Evolutionary conservation across 2,888 invertebrate genomes (phyloP), one percentile per base, ranked within the genome.

Genomic region (Podabrus alpinus): DNA sequence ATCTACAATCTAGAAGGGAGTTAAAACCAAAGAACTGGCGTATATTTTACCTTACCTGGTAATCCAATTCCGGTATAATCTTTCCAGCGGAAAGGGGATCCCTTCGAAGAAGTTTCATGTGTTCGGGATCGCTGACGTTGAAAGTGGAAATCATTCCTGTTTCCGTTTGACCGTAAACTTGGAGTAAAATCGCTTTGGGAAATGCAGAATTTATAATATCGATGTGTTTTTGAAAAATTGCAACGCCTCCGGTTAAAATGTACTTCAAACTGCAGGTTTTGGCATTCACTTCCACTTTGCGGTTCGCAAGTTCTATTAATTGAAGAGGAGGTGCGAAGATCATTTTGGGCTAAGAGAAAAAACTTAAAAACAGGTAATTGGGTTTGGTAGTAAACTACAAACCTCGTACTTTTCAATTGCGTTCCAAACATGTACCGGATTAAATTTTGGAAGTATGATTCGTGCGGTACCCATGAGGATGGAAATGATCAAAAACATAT

Each of bases 1-100:
- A 72, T 90, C 84, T 11, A 89, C 83, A 59, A 90, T 79, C 90
- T 90, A 15, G 86, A 87, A 59, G 64, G 15, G 19, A n/a, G 11
- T 15, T 24, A 15, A 15, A n/a, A 15, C 10, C 10, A 7, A 67
- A 15, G 16, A 9, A 5, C 3, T 16, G 11, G 15, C 15, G 2
- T 3, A 0, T 15, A 13, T 7, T 21, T 68, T 45, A 71, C 74
- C 64, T 74, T 71, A 24, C 71, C 71, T 9, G 21, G 25, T 15
- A 72, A 9, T 15, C 45, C 7, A 2, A 45, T n/a, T n/a, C 71
- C n/a, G 59, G 25, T 3, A 64, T 11, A 10, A 15, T n/a, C 3
- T 13, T 45, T 5, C 74, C 74, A 29, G 60, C 68, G 3, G 74
- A 71, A 5, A 25, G 25, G 1, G 69, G 66, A 15, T 68, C 21